Evolutionary conservation across 2,797 vertebrate species (phyloP).

Genomic region (Sebastes alutus): DNA sequence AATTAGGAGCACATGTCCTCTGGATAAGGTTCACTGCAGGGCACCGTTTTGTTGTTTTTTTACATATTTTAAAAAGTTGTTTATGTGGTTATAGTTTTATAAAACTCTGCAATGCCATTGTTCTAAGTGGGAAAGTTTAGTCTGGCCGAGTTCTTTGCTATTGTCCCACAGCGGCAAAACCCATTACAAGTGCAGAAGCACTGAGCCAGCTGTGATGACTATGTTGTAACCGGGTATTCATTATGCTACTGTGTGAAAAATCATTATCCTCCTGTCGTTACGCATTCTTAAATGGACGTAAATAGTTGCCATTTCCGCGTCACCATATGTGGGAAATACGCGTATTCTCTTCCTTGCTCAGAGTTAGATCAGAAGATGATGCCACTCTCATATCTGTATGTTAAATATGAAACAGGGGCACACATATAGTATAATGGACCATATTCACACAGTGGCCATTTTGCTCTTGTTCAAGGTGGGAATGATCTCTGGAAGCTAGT

Average conservation of each 20-base stretch:
- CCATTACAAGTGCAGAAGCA: slow-evolving; percentile 1
- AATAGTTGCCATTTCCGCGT: not conserved
- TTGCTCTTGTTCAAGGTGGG: no score
- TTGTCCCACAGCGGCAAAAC: slow-evolving; percentile 20
- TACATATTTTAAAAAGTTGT: slow-evolving; percentile 31
- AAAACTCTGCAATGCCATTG: slow-evolving; percentile 40
- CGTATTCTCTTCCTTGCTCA: not conserved
- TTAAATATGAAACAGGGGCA: not conserved
- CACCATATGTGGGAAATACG: not conserved
- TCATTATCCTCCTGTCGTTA: slow-evolving; percentile 13
- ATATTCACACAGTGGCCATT: no score
- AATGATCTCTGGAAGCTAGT: no score
- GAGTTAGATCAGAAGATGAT: not conserved
- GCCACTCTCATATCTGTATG: not conserved
- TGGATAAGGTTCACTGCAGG: not conserved
- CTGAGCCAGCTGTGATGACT: slow-evolving; percentile 26
- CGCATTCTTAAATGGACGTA: no score
- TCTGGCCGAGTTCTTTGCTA: slow-evolving; percentile 17
- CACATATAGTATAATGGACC: not conserved
- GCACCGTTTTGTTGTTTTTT: slow-evolving; percentile 9
- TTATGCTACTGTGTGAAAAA: slow-evolving; percentile 8
- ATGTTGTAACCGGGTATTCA: not conserved
- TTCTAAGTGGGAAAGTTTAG: slow-evolving; percentile 50
- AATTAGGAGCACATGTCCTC: slow-evolving; percentile 26
- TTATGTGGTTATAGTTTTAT: slow-evolving; percentile 33